Evolutionary conservation across 2,797 vertebrate species (phyloP), one percentile per base, ranked within the genome.

Genomic region (Cheirogaleus major): DNA sequence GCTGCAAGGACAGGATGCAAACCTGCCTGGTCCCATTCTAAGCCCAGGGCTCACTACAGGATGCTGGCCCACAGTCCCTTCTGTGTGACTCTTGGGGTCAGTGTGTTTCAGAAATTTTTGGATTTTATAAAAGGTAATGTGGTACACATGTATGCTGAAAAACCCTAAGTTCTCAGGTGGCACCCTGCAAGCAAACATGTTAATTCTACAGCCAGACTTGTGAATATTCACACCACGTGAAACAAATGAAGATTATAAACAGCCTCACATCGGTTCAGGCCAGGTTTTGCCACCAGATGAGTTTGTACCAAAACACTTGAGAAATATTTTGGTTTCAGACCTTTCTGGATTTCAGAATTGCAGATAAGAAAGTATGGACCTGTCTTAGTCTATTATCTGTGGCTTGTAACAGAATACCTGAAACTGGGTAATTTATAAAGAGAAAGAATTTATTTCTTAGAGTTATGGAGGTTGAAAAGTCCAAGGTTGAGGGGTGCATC

Each of bases 91-190:
- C 82, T 76, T 59, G 8, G 35, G 30, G 45, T 78, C 50, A 25
- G 9, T 81, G 38, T 76, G 38, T 75, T 95, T 82, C 63, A 92
- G 35, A 63, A 67, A 48, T 48, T 72, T 70, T 20, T 45, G 35
- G 27, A 85, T 75, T 96, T 96, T 93, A 79, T 20, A 89, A 96
- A 79, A 79, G 48, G 11, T 41, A 59, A 89, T 50, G 48, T 43
- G 65, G n/a, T 59, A 5, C 38, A 43, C 41, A 32, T 30, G 20
- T 45, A n/a, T 65, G 43, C 41, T 70, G 52, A 63, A 84, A 95
- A 85, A 27, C 38, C 45, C 48, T 17, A 70, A 32, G 41, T 55
- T 91, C 79, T 95, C 57, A 63, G 18, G 35, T 67, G 48, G 43
- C 41, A 69, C 18, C 48, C 25, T 48, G 17, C 65, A 61, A n/a